Evolutionary conservation across 2,797 vertebrate genomes (phyloP), one percentile per base, ranked within the genome.

Genomic region (Scleropages formosus): DNA sequence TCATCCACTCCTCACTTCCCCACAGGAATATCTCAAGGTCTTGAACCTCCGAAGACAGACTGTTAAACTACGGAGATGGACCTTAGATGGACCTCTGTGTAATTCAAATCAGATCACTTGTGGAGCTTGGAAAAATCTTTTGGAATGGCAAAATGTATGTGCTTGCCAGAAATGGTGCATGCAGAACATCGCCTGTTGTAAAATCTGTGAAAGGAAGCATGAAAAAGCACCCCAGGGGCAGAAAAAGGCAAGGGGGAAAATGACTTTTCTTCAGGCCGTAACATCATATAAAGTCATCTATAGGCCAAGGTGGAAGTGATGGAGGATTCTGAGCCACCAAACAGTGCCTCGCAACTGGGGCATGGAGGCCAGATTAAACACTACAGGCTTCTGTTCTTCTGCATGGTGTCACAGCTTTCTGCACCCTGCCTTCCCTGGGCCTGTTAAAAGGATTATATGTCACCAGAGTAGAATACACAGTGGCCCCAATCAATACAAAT

Each of bases 401-500:
- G 60, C 12, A 2, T 63, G 51, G 65, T 26, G 13, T 66, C 49
- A 6, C 63, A 56, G 75, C 56, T 56, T 1, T 46, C 66, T 27
- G 56, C n/a, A 12, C 8, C 7, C 13, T 18, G 24, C 18, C 56
- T 71, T 44, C 66, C 20, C 39, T 9, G 11, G 22, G 22, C 44
- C 20, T 16, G 0, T 18, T 59, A 66, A 58, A 76, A 56, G 56
- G 73, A 75, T 77, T 82, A 82, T 74, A 69, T 84, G 76, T 79
- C 79, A 72, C 63, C 65, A 18, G 72, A 78, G 78, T 77, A 76
- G 75, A 77, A 78, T 77, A 63, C 72, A 75, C 76, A 62, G 60
- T 46, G 18, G 65, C 18, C 26, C 73, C 75, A 77, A 80, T 83
- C 83, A 72, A 84, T 80, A 82, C 73, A 82, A 78, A 82, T 83